Conservation (phyloP, 2,797 vertebrate species). For the Fringilla coelebs region DNA sequence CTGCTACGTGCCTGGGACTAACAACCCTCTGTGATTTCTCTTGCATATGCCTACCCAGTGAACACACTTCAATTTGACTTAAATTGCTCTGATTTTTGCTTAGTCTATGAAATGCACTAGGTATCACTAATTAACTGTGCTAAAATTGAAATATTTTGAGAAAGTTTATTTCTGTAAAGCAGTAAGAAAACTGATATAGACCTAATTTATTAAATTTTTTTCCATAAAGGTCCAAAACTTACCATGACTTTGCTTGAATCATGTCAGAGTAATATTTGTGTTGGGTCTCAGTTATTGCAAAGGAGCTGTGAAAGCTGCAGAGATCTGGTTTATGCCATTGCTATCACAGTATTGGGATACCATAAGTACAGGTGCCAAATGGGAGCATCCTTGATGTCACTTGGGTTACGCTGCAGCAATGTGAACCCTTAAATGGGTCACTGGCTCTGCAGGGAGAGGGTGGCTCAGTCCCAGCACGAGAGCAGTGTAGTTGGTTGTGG, state of each 20-base stretch:
- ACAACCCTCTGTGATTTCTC: neutral
- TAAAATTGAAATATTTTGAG: neutral
- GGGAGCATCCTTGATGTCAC: accelerated
- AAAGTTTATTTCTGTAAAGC: neutral
- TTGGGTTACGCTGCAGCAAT: accelerated
- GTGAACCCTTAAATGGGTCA: accelerated
- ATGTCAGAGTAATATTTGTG: neutral
- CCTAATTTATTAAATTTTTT: neutral
- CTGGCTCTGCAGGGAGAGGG: accelerated
- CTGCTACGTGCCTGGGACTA: neutral
- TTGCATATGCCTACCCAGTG: neutral
- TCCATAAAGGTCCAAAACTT: neutral
- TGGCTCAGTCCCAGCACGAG: neutral
- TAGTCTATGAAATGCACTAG: neutral
- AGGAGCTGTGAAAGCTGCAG: neutral
- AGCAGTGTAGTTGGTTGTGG: neutral
- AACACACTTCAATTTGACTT: neutral
- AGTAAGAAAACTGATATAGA: neutral
- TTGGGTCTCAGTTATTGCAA: neutral
- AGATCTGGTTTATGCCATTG: neutral
- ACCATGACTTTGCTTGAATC: neutral
- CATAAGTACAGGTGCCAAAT: neutral
- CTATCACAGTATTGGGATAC: neutral
- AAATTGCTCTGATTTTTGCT: neutral
- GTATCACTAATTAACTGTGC: neutral